Evolutionary conservation across 2,888 invertebrate species (phyloP).

Genomic region (Hylaea fasciaria): DNA sequence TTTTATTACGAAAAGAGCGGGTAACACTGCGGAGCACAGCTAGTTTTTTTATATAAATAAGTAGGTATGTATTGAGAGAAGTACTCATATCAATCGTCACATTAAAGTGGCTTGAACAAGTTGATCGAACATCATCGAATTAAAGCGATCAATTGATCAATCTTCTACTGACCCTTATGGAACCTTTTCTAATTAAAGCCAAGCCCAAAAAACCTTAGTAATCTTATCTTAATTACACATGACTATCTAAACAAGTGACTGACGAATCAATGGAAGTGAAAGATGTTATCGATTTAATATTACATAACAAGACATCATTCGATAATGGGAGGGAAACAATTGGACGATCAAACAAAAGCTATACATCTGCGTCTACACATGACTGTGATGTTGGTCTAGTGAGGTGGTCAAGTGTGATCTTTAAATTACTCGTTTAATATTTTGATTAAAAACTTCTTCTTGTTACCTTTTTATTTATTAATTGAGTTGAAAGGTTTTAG

Average conservation of each 20-base stretch:
- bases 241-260: constrained; percentile 64
- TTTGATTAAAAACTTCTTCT: no score
- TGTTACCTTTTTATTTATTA: no score
- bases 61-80: no score
- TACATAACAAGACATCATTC: constrained; percentile 68
- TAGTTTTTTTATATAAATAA: no score
- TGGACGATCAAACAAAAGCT: constrained; percentile 64
- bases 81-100: background rate
- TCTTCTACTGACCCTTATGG: constrained; percentile 22
- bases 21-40: no score
- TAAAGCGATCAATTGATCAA: constrained; percentile 36
- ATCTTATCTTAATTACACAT: constrained; percentile 62
- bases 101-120: background rate
- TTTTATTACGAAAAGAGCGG: no score
- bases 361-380: constrained; percentile 52
- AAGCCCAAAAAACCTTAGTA: constrained; percentile 21
- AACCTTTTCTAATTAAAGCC: constrained; percentile 25
- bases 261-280: constrained; percentile 63
- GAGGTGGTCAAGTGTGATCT: constrained; percentile 10
- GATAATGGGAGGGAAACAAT: constrained; percentile 72
- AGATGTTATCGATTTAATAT: constrained; percentile 76
- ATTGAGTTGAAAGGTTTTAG: no score
- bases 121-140: constrained; percentile 9
- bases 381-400: constrained; percentile 28
- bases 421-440: background rate